Conservation (phyloP, 2,888 invertebrate genomes). For the Melangyna quadrimaculata region DNA sequence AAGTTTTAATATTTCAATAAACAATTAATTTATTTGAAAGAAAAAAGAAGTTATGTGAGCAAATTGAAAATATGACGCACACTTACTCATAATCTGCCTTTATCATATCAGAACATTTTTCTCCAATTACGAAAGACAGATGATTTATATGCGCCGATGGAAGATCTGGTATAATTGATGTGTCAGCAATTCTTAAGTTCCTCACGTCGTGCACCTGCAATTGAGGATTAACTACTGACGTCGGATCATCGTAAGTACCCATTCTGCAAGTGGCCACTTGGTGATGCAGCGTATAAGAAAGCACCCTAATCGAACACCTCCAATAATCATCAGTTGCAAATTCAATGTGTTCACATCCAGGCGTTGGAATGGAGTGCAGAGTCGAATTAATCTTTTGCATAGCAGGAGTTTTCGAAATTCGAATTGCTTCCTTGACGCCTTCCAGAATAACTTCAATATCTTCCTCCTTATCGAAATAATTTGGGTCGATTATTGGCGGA, state of each 20-base stretch:
- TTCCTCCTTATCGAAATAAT: constrained; percentile 82
- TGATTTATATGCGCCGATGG: constrained; percentile 87
- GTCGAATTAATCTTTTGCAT: constrained; percentile 84
- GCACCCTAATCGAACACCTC: constrained; percentile 85
- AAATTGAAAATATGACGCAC: no score
- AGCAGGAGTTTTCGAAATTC: constrained; percentile 83
- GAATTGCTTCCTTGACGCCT: constrained; percentile 84
- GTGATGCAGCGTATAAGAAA: constrained; percentile 85
- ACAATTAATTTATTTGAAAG: no score
- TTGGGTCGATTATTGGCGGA: constrained; percentile 84
- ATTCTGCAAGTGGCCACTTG: constrained; percentile 87
- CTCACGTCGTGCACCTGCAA: constrained; percentile 84
- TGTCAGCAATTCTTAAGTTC: constrained; percentile 85
- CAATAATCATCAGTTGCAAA: constrained; percentile 86
- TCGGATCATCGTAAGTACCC: constrained; percentile 85
- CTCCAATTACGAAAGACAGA: constrained; percentile 87
- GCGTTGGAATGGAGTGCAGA: constrained; percentile 82
- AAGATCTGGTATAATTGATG: constrained; percentile 85
- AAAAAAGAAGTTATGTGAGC: no score
- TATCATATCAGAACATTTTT: constrained; percentile 87
- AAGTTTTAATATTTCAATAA: no score
- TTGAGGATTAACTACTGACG: constrained; percentile 85
- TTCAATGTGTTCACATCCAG: constrained; percentile 81
- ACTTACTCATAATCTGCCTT: no score
- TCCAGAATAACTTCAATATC: constrained; percentile 83